Evolutionary conservation across 2,797 vertebrate species (phyloP).

Genomic region (Sciaenops ocellatus): DNA sequence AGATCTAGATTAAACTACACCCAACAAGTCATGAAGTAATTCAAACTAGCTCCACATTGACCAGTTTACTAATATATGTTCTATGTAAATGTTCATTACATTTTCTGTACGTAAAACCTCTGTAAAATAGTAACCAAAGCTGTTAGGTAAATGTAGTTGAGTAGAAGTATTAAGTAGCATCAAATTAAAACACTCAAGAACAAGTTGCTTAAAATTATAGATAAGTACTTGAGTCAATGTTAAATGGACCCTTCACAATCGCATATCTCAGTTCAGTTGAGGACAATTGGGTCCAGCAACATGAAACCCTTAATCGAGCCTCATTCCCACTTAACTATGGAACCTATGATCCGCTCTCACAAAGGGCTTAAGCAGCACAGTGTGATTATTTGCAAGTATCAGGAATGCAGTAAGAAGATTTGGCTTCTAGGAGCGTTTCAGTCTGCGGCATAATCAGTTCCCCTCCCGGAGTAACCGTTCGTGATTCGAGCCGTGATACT

Average conservation of each 20-base stretch:
- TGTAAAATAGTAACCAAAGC: neutral
- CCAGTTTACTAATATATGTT: no score
- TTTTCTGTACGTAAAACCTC: neutral
- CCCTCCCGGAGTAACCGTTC: slow-evolving; percentile 35
- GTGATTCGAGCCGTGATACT: slow-evolving; percentile 32
- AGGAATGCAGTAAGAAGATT: slow-evolving; percentile 82
- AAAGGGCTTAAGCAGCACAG: slow-evolving; percentile 56
- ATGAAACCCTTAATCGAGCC: slow-evolving; percentile 44
- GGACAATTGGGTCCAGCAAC: slow-evolving; percentile 35
- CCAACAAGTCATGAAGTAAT: no score
- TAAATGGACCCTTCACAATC: neutral
- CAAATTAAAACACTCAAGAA: neutral
- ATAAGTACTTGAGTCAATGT: neutral
- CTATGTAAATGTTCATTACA: neutral
- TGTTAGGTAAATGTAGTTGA: neutral
- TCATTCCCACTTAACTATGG: slow-evolving; percentile 51
- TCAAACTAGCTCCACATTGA: no score
- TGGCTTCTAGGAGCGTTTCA: slow-evolving; percentile 63
- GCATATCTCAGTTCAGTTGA: slow-evolving; percentile 47
- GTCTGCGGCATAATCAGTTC: slow-evolving; percentile 61
- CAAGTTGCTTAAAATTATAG: neutral
- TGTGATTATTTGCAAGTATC: slow-evolving; percentile 65
- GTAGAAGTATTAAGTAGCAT: neutral
- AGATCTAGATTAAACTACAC: no score
- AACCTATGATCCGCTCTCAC: slow-evolving; percentile 65